A percentile compares a stretch with the other conserved stretches of the same genome.
These are phyloP conservation scores for Mesorhabditis sp. DNA, from an alignment of 2,888 invertebrate genomes.

Conservation along the genomic window DNA sequence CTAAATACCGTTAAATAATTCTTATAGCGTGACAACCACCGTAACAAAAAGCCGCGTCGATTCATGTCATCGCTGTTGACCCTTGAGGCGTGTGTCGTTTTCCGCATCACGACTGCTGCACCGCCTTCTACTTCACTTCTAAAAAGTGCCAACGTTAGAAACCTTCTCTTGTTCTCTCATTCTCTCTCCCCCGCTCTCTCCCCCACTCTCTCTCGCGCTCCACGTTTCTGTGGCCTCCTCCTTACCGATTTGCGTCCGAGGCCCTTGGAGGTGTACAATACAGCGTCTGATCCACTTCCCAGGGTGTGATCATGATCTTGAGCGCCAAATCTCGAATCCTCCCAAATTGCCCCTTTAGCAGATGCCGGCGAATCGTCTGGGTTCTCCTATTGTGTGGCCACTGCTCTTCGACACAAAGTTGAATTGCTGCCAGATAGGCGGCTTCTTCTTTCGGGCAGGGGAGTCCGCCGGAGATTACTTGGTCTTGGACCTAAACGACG, in stretches of 20 bases:
- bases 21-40: not conserved
- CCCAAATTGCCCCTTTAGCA: conserved; percentile 57
- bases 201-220: too few relatives aligned
- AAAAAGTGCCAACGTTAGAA: not conserved
- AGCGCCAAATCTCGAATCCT: conserved; percentile 54
- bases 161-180: too few relatives aligned
- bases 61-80: not conserved
- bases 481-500: conserved; percentile 65
- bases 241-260: conserved; percentile 19
- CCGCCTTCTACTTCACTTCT: not conserved
- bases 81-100: not conserved
- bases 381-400: conserved; percentile 60
- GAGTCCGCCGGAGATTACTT: conserved; percentile 66
- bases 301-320: conserved; percentile 58
- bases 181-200: too few relatives aligned
- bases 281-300: conserved; percentile 53
- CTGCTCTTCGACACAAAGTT: conserved; percentile 67
- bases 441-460: conserved; percentile 68
- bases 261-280: conserved; percentile 53
- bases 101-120: not conserved
- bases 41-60: not conserved
- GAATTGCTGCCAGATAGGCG: conserved; percentile 68
- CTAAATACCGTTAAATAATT: not conserved
- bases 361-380: conserved; percentile 54
- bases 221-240: conserved; percentile 6